Evolutionary conservation across 2,888 invertebrate species (phyloP).

Genomic region (Parnassius orleans): DNA sequence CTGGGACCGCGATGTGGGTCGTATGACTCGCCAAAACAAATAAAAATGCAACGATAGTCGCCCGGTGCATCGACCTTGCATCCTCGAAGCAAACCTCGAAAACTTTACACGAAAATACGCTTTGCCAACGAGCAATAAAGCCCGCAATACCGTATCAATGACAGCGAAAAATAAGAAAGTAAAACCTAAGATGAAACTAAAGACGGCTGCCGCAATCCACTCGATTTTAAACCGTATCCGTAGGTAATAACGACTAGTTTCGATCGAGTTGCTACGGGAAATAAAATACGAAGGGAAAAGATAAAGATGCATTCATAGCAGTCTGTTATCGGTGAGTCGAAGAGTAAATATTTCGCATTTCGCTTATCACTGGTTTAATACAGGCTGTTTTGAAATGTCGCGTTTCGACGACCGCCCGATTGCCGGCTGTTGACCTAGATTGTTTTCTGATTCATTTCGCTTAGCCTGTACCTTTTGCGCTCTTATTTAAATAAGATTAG

Average conservation of each 20-base stretch:
- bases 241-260: conserved; percentile 31
- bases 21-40: conserved; percentile 77
- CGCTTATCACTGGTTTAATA: conserved; percentile 70
- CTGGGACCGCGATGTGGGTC: conserved; percentile 72
- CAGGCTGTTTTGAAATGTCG: conserved; percentile 65
- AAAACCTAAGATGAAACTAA: conserved; percentile 76
- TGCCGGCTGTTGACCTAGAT: conserved; percentile 49
- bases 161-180: conserved; percentile 73
- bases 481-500: conserved; percentile 21
- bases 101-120: conserved; percentile 42
- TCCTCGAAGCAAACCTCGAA: conserved; percentile 45
- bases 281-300: conserved; percentile 51
- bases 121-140: conserved; percentile 46
- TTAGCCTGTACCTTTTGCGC: conserved; percentile 20
- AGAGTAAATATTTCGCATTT: conserved; percentile 75
- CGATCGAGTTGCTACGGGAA: conserved; percentile 30
- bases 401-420: conserved; percentile 55
- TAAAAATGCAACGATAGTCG: conserved; percentile 76
- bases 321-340: conserved; percentile 66
- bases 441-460: conserved; percentile 38
- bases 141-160: conserved; percentile 43
- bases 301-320: conserved; percentile 74
- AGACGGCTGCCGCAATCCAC: conserved; percentile 51
- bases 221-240: conserved; percentile 48
- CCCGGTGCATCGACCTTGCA: conserved; percentile 77